phyloP scores from a whole-genome alignment of 2,888 invertebrate species.

The Coelinius sp. region DNA sequence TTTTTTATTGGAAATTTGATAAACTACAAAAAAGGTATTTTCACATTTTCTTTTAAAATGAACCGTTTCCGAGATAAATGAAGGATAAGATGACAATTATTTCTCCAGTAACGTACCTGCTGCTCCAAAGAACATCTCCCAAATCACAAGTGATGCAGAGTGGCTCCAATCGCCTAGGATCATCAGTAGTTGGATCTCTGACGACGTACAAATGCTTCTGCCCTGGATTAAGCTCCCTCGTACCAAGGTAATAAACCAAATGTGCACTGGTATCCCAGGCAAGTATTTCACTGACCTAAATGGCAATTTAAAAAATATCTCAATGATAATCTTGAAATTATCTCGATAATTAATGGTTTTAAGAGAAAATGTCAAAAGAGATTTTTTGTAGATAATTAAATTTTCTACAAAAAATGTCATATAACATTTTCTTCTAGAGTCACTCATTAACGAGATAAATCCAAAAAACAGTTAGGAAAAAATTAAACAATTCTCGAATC shows the following conservation, averaged over 20 bases:
- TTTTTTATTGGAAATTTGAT: too few species aligned
- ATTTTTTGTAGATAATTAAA: too few species aligned
- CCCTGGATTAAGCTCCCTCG: conserved; percentile 86
- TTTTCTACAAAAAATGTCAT: too few species aligned
- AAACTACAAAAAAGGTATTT: too few species aligned
- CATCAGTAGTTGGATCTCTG: conserved; percentile 81
- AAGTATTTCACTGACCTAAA: conserved; percentile 77
- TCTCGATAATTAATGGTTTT: too few species aligned
- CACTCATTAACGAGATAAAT: too few species aligned
- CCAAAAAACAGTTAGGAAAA: too few species aligned
- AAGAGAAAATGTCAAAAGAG: too few species aligned
- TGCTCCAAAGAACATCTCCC: conserved; percentile 82
- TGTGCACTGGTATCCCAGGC: conserved; percentile 89
- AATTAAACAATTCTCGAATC: too few species aligned
- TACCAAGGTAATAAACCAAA: conserved; percentile 83
- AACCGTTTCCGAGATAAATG: not conserved
- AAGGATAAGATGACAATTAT: not conserved
- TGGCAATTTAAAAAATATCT: not conserved
- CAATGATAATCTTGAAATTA: too few species aligned
- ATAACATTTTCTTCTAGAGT: too few species aligned
- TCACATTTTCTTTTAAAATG: too few species aligned
- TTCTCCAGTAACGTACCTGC: conserved; percentile 72
- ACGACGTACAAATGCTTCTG: conserved; percentile 92
- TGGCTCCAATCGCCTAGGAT: conserved; percentile 79
- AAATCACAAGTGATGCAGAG: conserved; percentile 90